Percentiles rank a stretch among this genome's conserved stretches.
These are phyloP conservation scores for Conomelus anceps DNA, from an alignment of 2,888 invertebrate genomes.

Conservation along the genomic window DNA sequence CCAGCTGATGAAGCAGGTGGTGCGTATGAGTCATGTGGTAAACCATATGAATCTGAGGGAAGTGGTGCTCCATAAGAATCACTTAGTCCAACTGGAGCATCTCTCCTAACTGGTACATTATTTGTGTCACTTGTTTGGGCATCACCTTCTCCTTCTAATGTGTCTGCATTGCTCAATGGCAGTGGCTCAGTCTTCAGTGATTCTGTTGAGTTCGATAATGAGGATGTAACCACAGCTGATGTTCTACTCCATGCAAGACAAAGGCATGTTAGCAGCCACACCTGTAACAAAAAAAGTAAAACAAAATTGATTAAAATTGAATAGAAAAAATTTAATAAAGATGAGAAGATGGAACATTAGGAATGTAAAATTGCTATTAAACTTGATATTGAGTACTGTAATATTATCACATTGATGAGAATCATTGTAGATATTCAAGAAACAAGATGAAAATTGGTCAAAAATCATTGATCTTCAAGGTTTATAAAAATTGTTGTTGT, in stretches of 20 bases:
- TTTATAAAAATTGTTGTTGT: no score
- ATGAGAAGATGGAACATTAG: no score
- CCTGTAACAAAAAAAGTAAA: neutral
- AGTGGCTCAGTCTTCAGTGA: neutral
- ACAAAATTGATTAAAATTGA: neutral
- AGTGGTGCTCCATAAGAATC: slow-evolving; percentile 32
- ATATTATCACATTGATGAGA: no score
- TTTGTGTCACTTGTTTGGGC: neutral
- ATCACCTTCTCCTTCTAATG: neutral
- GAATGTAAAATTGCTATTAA: no score
- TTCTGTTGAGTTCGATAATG: neutral
- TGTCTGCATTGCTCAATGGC: neutral
- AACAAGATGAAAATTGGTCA: no score
- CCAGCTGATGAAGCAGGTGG: slow-evolving; percentile 37
- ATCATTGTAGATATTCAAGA: no score
- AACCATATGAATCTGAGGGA: slow-evolving; percentile 35
- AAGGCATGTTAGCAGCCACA: neutral
- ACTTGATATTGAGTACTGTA: no score
- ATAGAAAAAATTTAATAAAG: neutral
- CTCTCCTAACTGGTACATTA: slow-evolving; percentile 22
- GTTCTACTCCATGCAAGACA: neutral
- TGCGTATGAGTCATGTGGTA: slow-evolving; percentile 36
- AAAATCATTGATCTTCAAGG: no score
- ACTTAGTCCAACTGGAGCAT: slow-evolving; percentile 30
- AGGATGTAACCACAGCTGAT: neutral